Evolutionary conservation across 1,140 invertebrate species (phyloP), one percentile per base, ranked within the genome.

Genomic region (Panulirus ornatus): DNA sequence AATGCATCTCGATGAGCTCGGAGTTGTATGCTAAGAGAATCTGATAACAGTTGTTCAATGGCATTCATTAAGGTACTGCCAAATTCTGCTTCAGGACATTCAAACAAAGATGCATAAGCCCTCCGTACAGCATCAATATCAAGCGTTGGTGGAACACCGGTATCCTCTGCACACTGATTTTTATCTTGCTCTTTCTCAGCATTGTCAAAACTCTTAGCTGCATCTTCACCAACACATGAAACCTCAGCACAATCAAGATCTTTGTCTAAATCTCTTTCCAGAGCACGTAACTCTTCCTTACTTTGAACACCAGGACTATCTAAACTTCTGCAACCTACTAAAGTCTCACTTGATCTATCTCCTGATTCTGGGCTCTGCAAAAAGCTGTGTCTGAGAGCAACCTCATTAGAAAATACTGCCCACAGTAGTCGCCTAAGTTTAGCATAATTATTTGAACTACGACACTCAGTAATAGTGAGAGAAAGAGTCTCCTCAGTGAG

Each of bases 191-290:
- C 71, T 40, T 63, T 71, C 22, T 73, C 47, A 47, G 70, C 66
- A n/a, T 70, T 76, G 42, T 84, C 76, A 27, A 30, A 76, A 70
- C 83, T 91, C 19, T 81, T 73, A 30, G 79, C 51, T 47, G 85
- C 88, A 58, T 83, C 78, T 82, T 85, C 84, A 30, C 73, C 71
- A 75, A 70, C 83, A 81, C 86, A 54, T 14, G 90, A 88, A 40
- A 90, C 91, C 88, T 94, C 94, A 78, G 94, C 95, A 91, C 96
- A 96, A 93, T 97, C 97, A 91, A 97, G 95, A 93, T 97, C 97
- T 93, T 98, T 98, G 92, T 98, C 97, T 90, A 95, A 95, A 93
- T 98, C 97, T 70, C 96, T 96, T 93, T 97, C 97, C 40, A 96
- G 93, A 27, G 95, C 95, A 82, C 96, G 94, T 22, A 84, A 96